Percentiles rank a stretch among this genome's conserved stretches.
Evolutionary conservation across 2,888 invertebrate genomes (phyloP).

Genomic region (Trichogramma dendrolimi): DNA sequence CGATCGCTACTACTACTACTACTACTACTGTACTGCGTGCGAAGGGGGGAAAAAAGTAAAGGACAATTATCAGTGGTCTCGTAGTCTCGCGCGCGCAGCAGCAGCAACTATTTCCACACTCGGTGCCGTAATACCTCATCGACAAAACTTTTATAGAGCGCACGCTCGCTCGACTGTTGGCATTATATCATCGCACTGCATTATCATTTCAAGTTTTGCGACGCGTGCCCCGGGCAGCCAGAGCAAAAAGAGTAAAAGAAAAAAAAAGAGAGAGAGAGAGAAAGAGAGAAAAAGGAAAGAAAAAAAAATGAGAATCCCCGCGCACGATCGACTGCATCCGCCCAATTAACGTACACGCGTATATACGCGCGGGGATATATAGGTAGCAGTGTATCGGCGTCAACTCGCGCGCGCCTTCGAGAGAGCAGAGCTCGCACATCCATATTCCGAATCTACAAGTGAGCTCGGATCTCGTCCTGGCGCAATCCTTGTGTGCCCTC

Average conservation of each 20-base stretch:
- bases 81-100: too few relatives aligned
- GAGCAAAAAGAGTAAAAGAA: constrained; percentile 2
- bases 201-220: constrained; percentile 17
- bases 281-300: constrained; percentile 10
- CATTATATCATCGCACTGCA: constrained; percentile 11
- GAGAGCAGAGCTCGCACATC: constrained; percentile 5
- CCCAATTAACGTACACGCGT: constrained; percentile 10
- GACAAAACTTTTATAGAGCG: not conserved
- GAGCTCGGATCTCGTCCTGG: not conserved
- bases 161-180: not conserved
- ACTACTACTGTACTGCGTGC: too few relatives aligned
- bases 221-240: too few relatives aligned
- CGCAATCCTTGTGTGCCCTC: constrained; percentile 7
- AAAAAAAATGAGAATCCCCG: constrained; percentile 3
- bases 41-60: too few relatives aligned
- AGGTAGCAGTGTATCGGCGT: too few relatives aligned
- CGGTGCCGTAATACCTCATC: not conserved
- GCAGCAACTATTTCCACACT: too few relatives aligned
- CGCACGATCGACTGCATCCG: constrained; percentile 23
- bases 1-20: too few relatives aligned
- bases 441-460: constrained; percentile 12
- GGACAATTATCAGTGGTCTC: too few relatives aligned
- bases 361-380: too few relatives aligned
- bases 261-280: not conserved
- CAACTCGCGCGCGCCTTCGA: too few relatives aligned